These are phyloP conservation scores for Capreolus pygargus DNA, from an alignment of 2,113 vertebrate genomes.

Conservation along the genomic window DNA sequence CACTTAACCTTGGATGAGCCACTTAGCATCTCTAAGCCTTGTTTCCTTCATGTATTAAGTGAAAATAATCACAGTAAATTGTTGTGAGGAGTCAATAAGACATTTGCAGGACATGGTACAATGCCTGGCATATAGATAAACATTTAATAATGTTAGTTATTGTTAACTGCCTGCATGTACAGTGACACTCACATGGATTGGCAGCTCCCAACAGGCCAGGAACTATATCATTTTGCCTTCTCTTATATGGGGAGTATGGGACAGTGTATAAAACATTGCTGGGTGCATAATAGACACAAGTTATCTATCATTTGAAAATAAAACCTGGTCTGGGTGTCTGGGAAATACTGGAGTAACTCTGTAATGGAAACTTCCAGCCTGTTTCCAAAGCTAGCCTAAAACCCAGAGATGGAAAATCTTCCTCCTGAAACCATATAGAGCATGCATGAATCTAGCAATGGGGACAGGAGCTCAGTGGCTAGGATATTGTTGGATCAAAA, in stretches of 20 bases:
- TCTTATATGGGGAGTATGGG: neutral
- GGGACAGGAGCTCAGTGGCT: neutral
- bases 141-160: neutral
- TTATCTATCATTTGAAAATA: conserved; percentile 50
- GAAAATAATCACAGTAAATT: neutral
- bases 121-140: neutral
- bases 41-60: neutral
- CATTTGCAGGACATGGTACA: neutral
- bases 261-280: neutral
- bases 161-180: neutral
- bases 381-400: conserved; percentile 55
- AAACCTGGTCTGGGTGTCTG: conserved; percentile 46
- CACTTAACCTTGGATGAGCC: neutral
- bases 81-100: conserved; percentile 30
- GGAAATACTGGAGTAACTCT: conserved; percentile 27
- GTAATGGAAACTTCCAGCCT: conserved; percentile 58
- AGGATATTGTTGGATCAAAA: neutral
- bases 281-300: neutral
- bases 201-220: neutral
- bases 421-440: conserved; percentile 18
- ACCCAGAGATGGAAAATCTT: conserved; percentile 54
- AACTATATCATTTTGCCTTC: neutral
- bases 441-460: neutral
- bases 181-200: conserved; percentile 1
- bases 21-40: neutral